Conservation (phyloP, 2,113 vertebrate species). For the Oreocharis arfaki region DNA sequence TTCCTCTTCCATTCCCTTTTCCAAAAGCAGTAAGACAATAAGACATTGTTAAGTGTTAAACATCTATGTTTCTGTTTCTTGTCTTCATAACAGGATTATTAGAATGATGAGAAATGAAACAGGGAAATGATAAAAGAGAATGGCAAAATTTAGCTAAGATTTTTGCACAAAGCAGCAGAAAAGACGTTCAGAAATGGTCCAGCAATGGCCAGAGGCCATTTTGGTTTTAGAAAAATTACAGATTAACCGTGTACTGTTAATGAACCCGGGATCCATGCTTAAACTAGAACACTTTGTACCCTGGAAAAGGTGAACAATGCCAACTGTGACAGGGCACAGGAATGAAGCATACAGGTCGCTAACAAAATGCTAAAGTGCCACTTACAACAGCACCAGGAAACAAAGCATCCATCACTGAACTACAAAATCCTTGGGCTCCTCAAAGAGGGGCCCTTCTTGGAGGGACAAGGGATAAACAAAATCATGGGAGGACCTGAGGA, state of each 20-base stretch:
- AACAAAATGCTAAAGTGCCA: background rate
- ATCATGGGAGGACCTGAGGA: background rate
- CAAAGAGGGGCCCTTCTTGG: background rate
- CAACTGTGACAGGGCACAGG: background rate
- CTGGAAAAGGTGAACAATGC: background rate
- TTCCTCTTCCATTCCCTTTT: slow-evolving; percentile 58
- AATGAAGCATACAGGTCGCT: background rate
- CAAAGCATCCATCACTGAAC: background rate
- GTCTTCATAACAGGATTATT: background rate
- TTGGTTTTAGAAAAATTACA: background rate
- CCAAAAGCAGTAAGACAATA: slow-evolving; percentile 42
- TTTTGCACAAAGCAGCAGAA: background rate
- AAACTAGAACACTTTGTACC: background rate
- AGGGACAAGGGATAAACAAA: background rate
- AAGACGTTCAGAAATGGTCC: background rate
- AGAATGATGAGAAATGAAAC: slow-evolving; percentile 2
- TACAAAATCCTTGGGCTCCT: background rate
- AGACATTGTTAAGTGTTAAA: slow-evolving; percentile 49
- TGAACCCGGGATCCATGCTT: background rate
- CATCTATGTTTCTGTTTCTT: slow-evolving; percentile 37
- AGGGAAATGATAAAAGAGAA: background rate
- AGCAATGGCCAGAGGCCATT: background rate
- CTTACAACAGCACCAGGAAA: background rate
- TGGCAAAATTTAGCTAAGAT: background rate
- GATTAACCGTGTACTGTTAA: background rate